These are phyloP conservation scores for Meandrusa payeni DNA, from an alignment of 2,888 invertebrate species.

Conservation along the genomic window DNA sequence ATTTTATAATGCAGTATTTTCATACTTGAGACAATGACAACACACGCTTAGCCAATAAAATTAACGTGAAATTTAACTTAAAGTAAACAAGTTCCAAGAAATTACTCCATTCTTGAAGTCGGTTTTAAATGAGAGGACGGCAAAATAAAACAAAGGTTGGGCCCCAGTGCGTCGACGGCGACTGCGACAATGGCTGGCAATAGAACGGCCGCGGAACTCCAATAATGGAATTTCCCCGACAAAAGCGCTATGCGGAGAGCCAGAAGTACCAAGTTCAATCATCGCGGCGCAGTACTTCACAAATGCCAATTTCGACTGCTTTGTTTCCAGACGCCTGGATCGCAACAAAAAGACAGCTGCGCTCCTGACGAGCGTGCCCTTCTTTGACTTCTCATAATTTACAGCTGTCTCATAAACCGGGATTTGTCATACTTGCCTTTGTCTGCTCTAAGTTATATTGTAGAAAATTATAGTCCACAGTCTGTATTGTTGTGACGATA, in stretches of 20 bases:
- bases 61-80: too few relatives aligned
- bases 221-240: slow-evolving; percentile 42
- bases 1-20: too few relatives aligned
- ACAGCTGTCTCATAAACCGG: slow-evolving; percentile 23
- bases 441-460: slow-evolving; percentile 2
- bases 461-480: not conserved
- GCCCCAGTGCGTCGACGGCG: slow-evolving; percentile 21
- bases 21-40: too few relatives aligned
- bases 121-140: slow-evolving; percentile 29
- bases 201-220: slow-evolving; percentile 28
- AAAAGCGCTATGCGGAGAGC: slow-evolving; percentile 38
- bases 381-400: slow-evolving; percentile 29
- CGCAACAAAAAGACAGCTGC: slow-evolving; percentile 47
- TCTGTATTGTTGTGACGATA: too few relatives aligned
- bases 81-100: too few relatives aligned
- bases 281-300: slow-evolving; percentile 43
- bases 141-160: slow-evolving; percentile 27
- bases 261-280: slow-evolving; percentile 47
- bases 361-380: slow-evolving; percentile 44
- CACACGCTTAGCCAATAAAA: too few relatives aligned
- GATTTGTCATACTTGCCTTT: slow-evolving; percentile 12
- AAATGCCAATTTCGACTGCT: slow-evolving; percentile 59
- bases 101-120: too few relatives aligned
- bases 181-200: slow-evolving; percentile 24
- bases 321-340: slow-evolving; percentile 56